phyloP scores from a whole-genome alignment of 2,113 vertebrate species.

The Chitala chitala region DNA sequence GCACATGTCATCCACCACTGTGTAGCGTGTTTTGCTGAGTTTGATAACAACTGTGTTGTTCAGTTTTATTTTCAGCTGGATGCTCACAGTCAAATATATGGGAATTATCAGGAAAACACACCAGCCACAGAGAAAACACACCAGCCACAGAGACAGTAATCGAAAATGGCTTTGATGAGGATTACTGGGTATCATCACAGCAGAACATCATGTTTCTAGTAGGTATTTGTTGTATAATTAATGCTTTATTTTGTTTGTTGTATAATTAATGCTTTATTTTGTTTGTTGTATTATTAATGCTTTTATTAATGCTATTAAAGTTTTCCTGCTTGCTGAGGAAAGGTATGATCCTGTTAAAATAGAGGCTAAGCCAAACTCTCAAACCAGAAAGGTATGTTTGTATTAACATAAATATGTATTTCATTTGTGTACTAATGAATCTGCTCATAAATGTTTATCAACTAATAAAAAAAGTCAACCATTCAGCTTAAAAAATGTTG shows the following conservation, averaged over 20 bases:
- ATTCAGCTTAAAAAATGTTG: background rate
- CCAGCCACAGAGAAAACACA: too few species aligned
- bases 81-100: slow-evolving; percentile 48
- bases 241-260: slow-evolving; percentile 52
- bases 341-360: slow-evolving; percentile 21
- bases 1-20: slow-evolving; percentile 53
- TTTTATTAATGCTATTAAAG: too few species aligned
- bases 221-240: slow-evolving; percentile 55
- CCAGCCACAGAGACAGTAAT: slow-evolving; percentile 59
- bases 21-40: slow-evolving; percentile 45
- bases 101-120: slow-evolving; percentile 46
- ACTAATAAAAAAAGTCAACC: too few species aligned
- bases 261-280: slow-evolving; percentile 57
- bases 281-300: slow-evolving; percentile 60
- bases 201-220: slow-evolving; percentile 37
- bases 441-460: too few species aligned
- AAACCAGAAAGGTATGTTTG: slow-evolving; percentile 1
- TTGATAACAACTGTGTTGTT: slow-evolving; percentile 43
- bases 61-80: slow-evolving; percentile 45
- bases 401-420: too few species aligned
- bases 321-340: too few species aligned
- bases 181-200: slow-evolving; percentile 36
- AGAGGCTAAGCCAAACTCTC: background rate
- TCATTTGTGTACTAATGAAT: background rate
- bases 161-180: slow-evolving; percentile 55